Evolutionary conservation across 2,888 invertebrate genomes (phyloP).

Genomic region (Escarpia spicata): DNA sequence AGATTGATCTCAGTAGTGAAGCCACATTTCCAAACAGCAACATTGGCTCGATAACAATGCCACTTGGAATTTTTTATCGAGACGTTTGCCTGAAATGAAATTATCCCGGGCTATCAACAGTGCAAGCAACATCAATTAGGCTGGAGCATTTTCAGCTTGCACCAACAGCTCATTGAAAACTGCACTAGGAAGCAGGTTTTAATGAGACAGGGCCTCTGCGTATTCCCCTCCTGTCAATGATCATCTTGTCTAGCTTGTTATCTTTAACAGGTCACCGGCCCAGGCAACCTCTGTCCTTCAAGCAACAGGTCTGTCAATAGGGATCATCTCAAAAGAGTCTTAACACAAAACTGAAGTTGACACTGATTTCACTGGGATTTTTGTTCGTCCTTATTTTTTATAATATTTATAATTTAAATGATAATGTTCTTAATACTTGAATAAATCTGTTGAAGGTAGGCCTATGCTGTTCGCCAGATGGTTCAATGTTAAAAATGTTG

Average conservation of each 20-base stretch:
- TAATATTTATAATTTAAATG: no score
- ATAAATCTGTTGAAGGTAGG: no score
- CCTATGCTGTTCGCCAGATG: no score
- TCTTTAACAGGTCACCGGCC: neutral
- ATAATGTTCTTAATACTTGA: no score
- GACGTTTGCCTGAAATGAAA: neutral
- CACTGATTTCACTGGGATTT: neutral
- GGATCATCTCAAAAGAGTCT: neutral
- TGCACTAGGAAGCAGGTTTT: neutral
- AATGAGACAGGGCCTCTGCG: neutral
- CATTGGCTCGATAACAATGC: neutral
- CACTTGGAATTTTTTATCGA: neutral
- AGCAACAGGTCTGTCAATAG: neutral
- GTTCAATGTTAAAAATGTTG: no score
- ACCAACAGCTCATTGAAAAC: neutral
- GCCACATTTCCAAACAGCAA: neutral
- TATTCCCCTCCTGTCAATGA: neutral
- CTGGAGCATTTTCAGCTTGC: neutral
- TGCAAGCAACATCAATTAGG: neutral
- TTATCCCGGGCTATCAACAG: neutral
- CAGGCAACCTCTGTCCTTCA: neutral
- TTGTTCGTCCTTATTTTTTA: no score
- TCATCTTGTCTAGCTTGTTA: neutral
- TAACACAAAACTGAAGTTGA: neutral
- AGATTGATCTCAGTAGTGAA: neutral